Base-by-base conservation (phyloP, 2,113 vertebrate genomes). In the Octodon degus region DNA sequence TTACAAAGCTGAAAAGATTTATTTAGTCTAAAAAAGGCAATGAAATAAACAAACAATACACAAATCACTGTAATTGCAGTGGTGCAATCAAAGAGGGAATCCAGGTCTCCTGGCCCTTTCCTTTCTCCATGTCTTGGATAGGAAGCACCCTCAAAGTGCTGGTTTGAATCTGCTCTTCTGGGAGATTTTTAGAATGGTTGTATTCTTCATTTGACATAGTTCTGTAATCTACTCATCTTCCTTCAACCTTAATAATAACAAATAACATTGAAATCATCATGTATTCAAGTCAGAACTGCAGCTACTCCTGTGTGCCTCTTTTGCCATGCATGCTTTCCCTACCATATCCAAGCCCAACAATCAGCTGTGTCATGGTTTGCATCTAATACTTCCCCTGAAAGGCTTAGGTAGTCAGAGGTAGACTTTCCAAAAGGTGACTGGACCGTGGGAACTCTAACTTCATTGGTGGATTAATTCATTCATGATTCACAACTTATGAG, bases 71-170 rank as follows among this genome's bases (percentile, higher is more conserved):
- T 47, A 32, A 24, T 13, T 67, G 2, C 2, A 30, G 5, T 19
- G 0, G 9, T 37, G 2, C 3, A 7, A 9, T 7, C 4, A 17
- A 55, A n/a, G 12, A 77, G 43, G 32, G 4, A 43, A 67, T 27
- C 27, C 50, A 20, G 30, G 14, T 81, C 22, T 47, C 5, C 47
- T 47, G 14, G 11, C 7, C 12, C 13, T 5, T 17, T 72, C 20
- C 5, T 4, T 76, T 76, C 13, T 14, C 2, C 4, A 16, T n/a
- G 4, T 3, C 43, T 7, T 90, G 16, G 13, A 1, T 24, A 43
- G 4, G 13, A 9, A 34, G 53, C 13, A 25, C 2, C 4, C 63
- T 40, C 10, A 17, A 16, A 32, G 10, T 9, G 5, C 13, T 22
- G 34, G 14, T 47, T 82, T n/a, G 11, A 0, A 32, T 65, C 27